These are phyloP conservation scores for Sylvilagus floridanus DNA, from an alignment of 2,797 vertebrate species.

Conservation along the genomic window DNA sequence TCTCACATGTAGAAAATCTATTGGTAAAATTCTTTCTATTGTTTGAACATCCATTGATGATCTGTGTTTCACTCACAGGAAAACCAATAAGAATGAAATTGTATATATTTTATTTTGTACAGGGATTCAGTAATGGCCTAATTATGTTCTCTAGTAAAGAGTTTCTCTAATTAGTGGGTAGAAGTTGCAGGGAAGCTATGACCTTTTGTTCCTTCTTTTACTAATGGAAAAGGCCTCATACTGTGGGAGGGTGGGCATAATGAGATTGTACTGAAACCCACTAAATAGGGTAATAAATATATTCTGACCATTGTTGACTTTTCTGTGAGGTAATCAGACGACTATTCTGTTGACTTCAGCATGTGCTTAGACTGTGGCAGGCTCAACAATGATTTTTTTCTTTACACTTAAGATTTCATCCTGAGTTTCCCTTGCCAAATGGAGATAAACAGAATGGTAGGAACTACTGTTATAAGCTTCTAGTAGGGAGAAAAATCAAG, in stretches of 20 bases:
- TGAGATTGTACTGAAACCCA: conserved; percentile 50
- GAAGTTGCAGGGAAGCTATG: conserved; percentile 56
- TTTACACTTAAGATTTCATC: background rate
- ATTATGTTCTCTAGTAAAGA: conserved; percentile 67
- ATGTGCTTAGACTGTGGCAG: background rate
- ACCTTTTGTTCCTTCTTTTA: conserved; percentile 67
- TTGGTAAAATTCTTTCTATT: background rate
- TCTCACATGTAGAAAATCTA: background rate
- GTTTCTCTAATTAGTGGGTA: conserved; percentile 68
- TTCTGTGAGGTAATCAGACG: conserved; percentile 26
- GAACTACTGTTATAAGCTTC: background rate
- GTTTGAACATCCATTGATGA: conserved; percentile 7
- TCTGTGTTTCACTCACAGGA: conserved; percentile 35
- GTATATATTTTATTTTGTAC: conserved; percentile 58
- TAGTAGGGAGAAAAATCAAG: background rate
- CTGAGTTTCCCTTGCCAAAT: background rate
- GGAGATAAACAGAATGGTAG: background rate
- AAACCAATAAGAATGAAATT: conserved; percentile 64
- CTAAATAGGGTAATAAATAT: conserved; percentile 69
- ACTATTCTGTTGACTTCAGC: conserved; percentile 59
- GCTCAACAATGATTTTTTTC: background rate
- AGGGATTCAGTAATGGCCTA: conserved; percentile 61
- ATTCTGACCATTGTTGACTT: conserved; percentile 67
- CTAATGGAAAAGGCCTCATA: conserved; percentile 62
- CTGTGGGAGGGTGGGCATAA: conserved; percentile 52